These are phyloP conservation scores for Eueremaeus valkanovi DNA, from an alignment of 2,888 invertebrate genomes.

Conservation along the genomic window DNA sequence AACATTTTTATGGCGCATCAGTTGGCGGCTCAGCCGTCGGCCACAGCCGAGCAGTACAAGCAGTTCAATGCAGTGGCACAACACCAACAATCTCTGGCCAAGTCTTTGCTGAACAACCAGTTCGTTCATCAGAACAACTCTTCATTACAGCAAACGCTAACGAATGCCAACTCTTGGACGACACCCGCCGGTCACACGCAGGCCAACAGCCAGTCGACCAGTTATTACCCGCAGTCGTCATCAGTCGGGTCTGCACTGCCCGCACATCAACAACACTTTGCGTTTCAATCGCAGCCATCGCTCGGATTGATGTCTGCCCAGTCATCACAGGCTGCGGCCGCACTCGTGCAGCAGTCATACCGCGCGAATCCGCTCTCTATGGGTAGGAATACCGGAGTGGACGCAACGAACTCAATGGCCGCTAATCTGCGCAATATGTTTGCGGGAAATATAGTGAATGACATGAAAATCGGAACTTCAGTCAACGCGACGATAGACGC, in stretches of 20 bases:
- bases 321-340: not conserved
- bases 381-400: not conserved
- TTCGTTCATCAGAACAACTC: slow-evolving; percentile 27
- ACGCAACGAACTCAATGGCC: slow-evolving; percentile 7
- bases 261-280: slow-evolving; percentile 2
- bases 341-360: slow-evolving; percentile 10
- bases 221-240: slow-evolving; percentile 19
- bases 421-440: slow-evolving; percentile 8
- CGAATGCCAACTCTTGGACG: not conserved
- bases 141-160: not conserved
- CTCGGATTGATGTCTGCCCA: slow-evolving; percentile 16
- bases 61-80: not conserved
- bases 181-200: not conserved
- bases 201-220: not conserved
- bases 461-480: slow-evolving; percentile 19
- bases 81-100: not conserved
- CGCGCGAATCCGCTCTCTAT: not conserved
- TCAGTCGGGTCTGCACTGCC: slow-evolving; percentile 15
- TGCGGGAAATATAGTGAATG: slow-evolving; percentile 12
- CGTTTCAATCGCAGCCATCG: slow-evolving; percentile 18
- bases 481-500: not conserved
- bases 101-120: not conserved
- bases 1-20: slow-evolving; percentile 16
- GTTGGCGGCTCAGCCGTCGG: slow-evolving; percentile 5
- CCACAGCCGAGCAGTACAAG: slow-evolving; percentile 7